Conservation (phyloP, 2,113 vertebrate species). For the Proteles cristata region DNA sequence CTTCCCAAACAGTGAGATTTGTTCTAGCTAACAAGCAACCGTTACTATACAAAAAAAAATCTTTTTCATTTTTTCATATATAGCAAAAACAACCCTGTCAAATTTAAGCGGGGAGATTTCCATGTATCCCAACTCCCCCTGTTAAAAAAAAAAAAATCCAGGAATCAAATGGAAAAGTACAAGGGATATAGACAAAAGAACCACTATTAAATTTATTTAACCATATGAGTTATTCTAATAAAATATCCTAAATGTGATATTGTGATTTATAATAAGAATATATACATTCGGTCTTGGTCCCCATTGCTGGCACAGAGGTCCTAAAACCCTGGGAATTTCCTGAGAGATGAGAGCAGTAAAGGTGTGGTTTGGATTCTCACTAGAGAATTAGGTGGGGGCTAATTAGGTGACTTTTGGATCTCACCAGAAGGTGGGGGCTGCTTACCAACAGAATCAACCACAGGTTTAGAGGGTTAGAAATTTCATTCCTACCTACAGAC, state of each 20-base stretch:
- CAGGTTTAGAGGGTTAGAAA: neutral
- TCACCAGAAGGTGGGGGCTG: neutral
- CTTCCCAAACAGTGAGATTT: constrained; percentile 2
- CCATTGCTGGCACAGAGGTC: neutral
- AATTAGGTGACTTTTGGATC: neutral
- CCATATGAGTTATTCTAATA: neutral
- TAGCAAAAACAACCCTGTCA: constrained; percentile 36
- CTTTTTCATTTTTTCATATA: neutral
- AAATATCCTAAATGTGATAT: neutral
- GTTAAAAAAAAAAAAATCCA: neutral
- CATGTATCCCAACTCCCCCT: neutral
- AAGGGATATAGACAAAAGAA: neutral
- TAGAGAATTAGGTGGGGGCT: neutral
- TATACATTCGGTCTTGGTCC: neutral
- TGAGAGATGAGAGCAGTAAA: neutral
- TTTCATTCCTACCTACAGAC: neutral
- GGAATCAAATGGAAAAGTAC: neutral
- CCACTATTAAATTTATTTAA: neutral
- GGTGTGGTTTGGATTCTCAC: neutral
- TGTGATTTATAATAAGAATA: neutral
- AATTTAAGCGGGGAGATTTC: neutral
- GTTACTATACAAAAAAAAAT: constrained; percentile 5
- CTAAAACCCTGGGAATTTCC: neutral
- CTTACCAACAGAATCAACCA: neutral
- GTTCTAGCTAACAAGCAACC: neutral